Evolutionary conservation across 2,888 invertebrate genomes (phyloP), one percentile per base, ranked within the genome.

Genomic region (Hirtodrosophila trivittata): DNA sequence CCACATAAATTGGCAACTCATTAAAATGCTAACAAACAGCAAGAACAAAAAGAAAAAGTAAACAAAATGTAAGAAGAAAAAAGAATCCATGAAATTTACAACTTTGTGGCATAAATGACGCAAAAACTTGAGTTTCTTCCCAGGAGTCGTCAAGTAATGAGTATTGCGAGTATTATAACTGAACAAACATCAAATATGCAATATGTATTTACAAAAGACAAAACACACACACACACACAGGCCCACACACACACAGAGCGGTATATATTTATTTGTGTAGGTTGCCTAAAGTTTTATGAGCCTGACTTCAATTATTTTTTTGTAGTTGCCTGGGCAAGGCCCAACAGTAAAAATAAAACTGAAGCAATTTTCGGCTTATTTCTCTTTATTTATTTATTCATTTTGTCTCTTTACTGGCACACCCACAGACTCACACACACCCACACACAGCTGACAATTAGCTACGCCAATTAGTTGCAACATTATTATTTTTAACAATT

Each of bases 381-480:
- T 66, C 47, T 56, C 54, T 50, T 60, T 72, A 43, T 66, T 39
- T 49, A 51, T 66, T 66, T 63, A 64, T 57, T 70, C 71, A 59
- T 71, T 54, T 71, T 57, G 37, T 43, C 14, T 32, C 49, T 54
- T 47, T 46, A 45, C 16, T 41, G 28, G 32, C 30, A 28, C 30
- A 33, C 18, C 12, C 43, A 33, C 5, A 8, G 26, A 38, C 46
- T 16, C 45, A 35, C 41, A 14, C 42, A 18, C 35, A 32, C 12
- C 33, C 32, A 39, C 25, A 46, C 42, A 13, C 16, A 43, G 21
- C 60, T 28, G 52, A 47, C 70, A 81, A 81, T 78, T 84, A 74
- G 74, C 52, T 51, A 60, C 70, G 77, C 77, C 77, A 84, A 78
- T 78, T 78, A 78, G 84, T 77, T 78, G 70, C 64, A 81, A 52